These are phyloP conservation scores for Betta splendens DNA, from an alignment of 2,797 vertebrate genomes.

Conservation along the genomic window DNA sequence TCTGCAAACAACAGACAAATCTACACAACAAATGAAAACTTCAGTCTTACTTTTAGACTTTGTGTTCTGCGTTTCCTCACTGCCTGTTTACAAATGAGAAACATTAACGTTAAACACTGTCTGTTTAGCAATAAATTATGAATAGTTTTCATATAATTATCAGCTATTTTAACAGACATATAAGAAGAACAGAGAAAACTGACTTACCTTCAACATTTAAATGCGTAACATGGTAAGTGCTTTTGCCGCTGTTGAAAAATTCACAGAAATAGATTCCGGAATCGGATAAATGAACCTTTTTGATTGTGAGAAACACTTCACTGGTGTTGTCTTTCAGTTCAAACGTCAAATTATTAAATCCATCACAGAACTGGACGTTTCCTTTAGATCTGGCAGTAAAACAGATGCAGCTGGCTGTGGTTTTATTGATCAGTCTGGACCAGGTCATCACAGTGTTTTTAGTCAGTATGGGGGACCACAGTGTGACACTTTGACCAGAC, in stretches of 20 bases:
- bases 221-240: neutral
- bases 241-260: rapidly evolving
- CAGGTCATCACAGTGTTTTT: neutral
- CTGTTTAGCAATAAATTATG: no score
- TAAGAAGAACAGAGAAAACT: no score
- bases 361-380: rapidly evolving
- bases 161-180: no score
- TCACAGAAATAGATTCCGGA: conserved; percentile 53
- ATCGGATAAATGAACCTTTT: conserved; percentile 18
- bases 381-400: rapidly evolving
- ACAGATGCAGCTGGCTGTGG: conserved; percentile 4
- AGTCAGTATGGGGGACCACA: conserved; percentile 27
- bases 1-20: no score
- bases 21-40: no score
- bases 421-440: conserved; percentile 24
- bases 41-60: no score
- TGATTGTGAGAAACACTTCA: conserved; percentile 23
- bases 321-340: conserved; percentile 9
- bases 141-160: no score
- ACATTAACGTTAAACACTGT: no score
- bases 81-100: no score
- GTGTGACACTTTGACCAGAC: conserved; percentile 4
- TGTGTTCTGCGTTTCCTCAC: no score
- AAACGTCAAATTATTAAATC: neutral
- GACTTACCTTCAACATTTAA: conserved; percentile 16